Evolutionary conservation across 1,140 invertebrate genomes (phyloP).

Genomic region (Telenomus remus): DNA sequence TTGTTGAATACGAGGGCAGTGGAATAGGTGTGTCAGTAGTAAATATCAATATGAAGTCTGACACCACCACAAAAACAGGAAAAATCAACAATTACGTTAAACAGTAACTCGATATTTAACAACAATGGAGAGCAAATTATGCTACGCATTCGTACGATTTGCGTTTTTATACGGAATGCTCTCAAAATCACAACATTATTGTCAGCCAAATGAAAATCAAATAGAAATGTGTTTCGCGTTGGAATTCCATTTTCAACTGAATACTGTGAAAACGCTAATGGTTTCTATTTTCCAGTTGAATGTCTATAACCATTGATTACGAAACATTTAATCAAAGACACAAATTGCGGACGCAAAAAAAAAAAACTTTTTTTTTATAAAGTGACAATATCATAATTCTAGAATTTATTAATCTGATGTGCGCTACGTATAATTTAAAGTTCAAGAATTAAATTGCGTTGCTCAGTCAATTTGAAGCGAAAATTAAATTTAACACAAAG

Average conservation of each 20-base stretch:
- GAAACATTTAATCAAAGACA: too few relatives aligned
- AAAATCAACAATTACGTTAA: background rate
- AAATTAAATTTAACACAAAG: conserved; percentile 5
- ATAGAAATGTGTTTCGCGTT: too few relatives aligned
- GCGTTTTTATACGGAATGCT: conserved; percentile 15
- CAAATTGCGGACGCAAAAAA: too few relatives aligned
- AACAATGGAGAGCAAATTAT: conserved; percentile 16
- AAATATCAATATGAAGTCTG: conserved; percentile 25
- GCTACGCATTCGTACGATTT: conserved; percentile 21
- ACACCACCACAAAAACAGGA: background rate
- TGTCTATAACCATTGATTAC: too few relatives aligned
- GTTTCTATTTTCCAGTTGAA: too few relatives aligned
- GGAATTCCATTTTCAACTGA: background rate
- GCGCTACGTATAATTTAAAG: too few relatives aligned
- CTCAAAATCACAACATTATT: conserved; percentile 4
- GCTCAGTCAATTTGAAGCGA: conserved; percentile 11
- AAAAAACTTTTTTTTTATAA: background rate
- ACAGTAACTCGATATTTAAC: background rate
- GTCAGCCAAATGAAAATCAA: background rate
- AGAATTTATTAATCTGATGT: too few relatives aligned
- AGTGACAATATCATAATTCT: too few relatives aligned
- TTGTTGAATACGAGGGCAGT: background rate
- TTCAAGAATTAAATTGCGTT: background rate
- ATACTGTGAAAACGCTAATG: too few relatives aligned
- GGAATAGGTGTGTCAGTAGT: conserved; percentile 22